These are phyloP conservation scores for Leuciscus idus DNA, from an alignment of 2,113 vertebrate genomes.

Conservation along the genomic window DNA sequence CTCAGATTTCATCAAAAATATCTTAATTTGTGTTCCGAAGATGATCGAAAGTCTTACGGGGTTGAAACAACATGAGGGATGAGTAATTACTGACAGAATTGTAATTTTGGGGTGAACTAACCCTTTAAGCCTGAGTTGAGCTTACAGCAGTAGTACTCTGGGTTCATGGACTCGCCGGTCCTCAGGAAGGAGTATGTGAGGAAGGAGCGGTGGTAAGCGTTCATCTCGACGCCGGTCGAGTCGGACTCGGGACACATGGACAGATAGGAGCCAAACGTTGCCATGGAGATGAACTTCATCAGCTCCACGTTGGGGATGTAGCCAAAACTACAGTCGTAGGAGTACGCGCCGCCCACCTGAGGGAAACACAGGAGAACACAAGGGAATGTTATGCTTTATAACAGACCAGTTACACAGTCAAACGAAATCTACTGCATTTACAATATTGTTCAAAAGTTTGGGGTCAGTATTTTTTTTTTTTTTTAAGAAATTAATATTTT, in stretches of 20 bases:
- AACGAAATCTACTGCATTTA: not conserved
- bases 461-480: not conserved
- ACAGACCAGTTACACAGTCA: not conserved
- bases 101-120: too few species aligned
- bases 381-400: not conserved
- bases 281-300: conserved; percentile 98
- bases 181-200: conserved; percentile 93
- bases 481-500: not conserved
- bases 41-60: too few species aligned
- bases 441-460: not conserved
- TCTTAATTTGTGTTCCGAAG: too few species aligned
- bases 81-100: too few species aligned
- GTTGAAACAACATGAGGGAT: too few species aligned
- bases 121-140: not conserved
- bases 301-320: conserved; percentile 96
- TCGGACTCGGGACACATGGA: conserved; percentile 88
- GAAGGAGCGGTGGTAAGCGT: conserved; percentile 93
- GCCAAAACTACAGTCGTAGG: conserved; percentile 96
- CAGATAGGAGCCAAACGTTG: conserved; percentile 95
- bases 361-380: not conserved
- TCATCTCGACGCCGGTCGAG: conserved; percentile 82
- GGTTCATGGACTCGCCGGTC: conserved; percentile 90
- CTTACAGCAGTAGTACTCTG: conserved; percentile 83
- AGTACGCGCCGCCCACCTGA: conserved; percentile 94
- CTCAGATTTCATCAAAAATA: too few species aligned